A percentile compares a stretch with the other conserved stretches of the same genome.
Conservation (phyloP, 1,140 invertebrate genomes). For the Acyrthosiphon pisum region DNA sequence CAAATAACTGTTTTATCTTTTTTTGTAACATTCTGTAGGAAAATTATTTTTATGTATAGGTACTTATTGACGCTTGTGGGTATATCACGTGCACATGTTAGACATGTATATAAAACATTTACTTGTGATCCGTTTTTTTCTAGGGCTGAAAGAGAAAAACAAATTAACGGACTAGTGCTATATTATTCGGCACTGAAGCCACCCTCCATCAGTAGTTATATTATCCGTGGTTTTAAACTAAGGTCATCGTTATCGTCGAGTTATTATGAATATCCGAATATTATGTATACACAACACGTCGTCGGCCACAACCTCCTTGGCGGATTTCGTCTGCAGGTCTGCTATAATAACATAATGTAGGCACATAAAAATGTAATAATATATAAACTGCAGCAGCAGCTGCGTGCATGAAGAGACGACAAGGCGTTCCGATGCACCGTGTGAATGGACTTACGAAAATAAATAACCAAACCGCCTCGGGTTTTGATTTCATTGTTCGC, state of each 20-base stretch:
- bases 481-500: slow-evolving; percentile 49
- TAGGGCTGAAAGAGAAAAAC: background rate
- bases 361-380: background rate
- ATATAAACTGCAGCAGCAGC: background rate
- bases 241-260: background rate
- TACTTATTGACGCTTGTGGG: background rate
- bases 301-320: background rate
- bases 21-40: background rate
- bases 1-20: no score
- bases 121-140: background rate
- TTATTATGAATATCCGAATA: background rate
- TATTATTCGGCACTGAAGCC: background rate
- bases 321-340: background rate
- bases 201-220: background rate
- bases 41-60: background rate
- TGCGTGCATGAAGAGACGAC: background rate
- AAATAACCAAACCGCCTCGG: slow-evolving; percentile 29
- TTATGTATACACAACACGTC: background rate
- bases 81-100: no score
- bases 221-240: background rate
- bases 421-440: slow-evolving; percentile 33
- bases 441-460: slow-evolving; percentile 36
- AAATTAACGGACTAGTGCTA: background rate
- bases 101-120: background rate
- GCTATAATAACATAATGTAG: background rate